Evolutionary conservation across 2,797 vertebrate species (phyloP).

Genomic region (Epinephelus coioides): DNA sequence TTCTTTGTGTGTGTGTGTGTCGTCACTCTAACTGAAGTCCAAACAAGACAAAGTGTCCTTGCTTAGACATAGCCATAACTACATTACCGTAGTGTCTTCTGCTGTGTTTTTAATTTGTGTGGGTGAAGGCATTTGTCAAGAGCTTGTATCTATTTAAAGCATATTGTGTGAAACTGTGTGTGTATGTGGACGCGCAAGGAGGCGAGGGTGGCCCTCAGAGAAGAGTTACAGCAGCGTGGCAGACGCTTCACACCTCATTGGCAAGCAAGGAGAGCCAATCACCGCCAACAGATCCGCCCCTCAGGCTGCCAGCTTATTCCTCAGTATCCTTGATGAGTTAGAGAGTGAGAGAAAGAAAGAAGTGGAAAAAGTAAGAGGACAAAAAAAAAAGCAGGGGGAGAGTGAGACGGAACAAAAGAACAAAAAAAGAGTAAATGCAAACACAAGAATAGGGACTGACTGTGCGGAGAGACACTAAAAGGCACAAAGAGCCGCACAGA

Average conservation of each 20-base stretch:
- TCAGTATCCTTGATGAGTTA: conserved; percentile 59
- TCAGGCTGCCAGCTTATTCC: conserved; percentile 73
- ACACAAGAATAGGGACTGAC: conserved; percentile 34
- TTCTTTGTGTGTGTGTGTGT: conserved; percentile 36
- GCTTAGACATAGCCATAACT: conserved; percentile 5
- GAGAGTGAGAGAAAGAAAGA: conserved; percentile 31
- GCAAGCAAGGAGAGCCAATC: conserved; percentile 72
- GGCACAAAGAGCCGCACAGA: conserved; percentile 44
- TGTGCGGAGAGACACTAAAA: conserved; percentile 31
- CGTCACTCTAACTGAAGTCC: conserved; percentile 26
- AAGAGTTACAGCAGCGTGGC: conserved; percentile 74
- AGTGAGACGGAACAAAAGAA: conserved; percentile 45
- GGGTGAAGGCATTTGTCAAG: conserved; percentile 47
- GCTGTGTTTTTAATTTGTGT: conserved; percentile 48
- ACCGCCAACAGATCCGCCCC: conserved; percentile 72
- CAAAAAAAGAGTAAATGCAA: conserved; percentile 54
- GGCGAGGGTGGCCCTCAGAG: conserved; percentile 66
- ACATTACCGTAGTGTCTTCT: conserved; percentile 12
- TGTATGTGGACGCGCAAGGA: background rate
- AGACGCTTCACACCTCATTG: conserved; percentile 84
- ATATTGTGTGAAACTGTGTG: conserved; percentile 28
- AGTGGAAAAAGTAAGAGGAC: conserved; percentile 11
- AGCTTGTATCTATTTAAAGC: conserved; percentile 42
- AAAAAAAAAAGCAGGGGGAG: conserved; percentile 21
- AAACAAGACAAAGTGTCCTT: conserved; percentile 7